Percentiles rank a stretch among this genome's conserved stretches.
phyloP scores from a whole-genome alignment of 2,113 vertebrate species.

The Mirza zaza region DNA sequence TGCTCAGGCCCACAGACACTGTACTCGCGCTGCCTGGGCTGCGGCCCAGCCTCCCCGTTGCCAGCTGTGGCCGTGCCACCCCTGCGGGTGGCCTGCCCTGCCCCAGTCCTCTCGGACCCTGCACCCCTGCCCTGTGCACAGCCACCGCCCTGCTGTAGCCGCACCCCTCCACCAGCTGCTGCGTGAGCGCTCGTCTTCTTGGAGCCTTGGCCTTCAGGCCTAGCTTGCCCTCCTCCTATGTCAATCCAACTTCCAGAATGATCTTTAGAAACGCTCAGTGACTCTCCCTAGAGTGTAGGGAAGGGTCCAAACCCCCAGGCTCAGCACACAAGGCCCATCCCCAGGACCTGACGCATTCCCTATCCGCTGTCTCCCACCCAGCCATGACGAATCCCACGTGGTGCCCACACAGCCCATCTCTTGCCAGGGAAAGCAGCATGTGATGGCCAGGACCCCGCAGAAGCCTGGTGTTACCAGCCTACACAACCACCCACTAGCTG shows the following conservation, averaged over 20 bases:
- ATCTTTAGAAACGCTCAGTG: background rate
- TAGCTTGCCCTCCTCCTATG: background rate
- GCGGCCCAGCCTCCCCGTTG: background rate
- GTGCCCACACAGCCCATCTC: background rate
- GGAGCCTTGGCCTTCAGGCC: too few species aligned
- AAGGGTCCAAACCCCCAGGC: background rate
- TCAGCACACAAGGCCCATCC: background rate
- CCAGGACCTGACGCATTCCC: background rate
- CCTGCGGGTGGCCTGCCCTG: background rate
- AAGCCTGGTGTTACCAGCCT: too few species aligned
- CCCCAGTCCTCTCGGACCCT: too few species aligned
- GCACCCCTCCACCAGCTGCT: background rate
- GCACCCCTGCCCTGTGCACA: rapidly evolving
- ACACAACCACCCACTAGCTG: rapidly evolving
- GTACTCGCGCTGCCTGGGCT: too few species aligned
- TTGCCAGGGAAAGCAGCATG: background rate
- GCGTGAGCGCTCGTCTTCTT: background rate
- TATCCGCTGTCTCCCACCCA: background rate
- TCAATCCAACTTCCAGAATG: background rate
- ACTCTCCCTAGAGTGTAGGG: background rate
- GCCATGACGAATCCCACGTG: rapidly evolving
- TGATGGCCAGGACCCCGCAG: background rate
- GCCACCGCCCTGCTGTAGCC: background rate
- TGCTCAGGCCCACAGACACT: background rate
- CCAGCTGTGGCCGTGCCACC: background rate